Evolutionary conservation across 2,888 invertebrate genomes (phyloP), one percentile per base, ranked within the genome.

Genomic region (Bellardia pandia): DNA sequence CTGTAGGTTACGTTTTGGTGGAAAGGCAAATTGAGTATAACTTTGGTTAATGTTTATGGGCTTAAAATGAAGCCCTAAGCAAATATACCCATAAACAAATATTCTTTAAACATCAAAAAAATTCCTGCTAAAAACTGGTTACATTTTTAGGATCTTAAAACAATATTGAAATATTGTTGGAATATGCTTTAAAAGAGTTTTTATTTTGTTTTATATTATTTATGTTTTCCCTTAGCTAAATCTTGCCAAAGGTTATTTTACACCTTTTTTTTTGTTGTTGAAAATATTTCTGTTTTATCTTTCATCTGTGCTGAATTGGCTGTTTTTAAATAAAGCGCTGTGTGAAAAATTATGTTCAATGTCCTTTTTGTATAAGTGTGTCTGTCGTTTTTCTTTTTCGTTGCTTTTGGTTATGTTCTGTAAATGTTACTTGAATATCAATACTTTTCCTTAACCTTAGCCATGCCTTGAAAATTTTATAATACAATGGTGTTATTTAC

Each of bases 361-460:
- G 62, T 56, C 48, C 37, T 69, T 48, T 45, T 69, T 51, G 37
- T 23, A 33, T 51, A 7, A 14, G 40, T 42, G 23, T 56, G 40
- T 30, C 7, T 51, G 11, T 40, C 30, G 40, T 33, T 37, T 13
- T 37, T 58, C 37, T 58, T 33, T 16, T 37, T 37, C 40, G 1
- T 62, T 33, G 37, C 14, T 37, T 2, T 37, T 62, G 62, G 33
- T 62, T 71, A 51, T n/a, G 6, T 13, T 42, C 23, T 40, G 9
- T 40, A 40, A 14, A 30, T 51, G 58, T 62, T 62, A 62, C 62
- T 51, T 40, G 60, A 62, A 40, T 71, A 53, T 33, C 58, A 64
- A 69, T 45, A 8, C 16, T 58, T 30, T 51, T 30, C 13, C 37
- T 75, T 72, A 81, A 66, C 80, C 72, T 81, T 72, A 56, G 56